Conservation (phyloP, 2,797 vertebrate species). For the Phoxinus dragarum region DNA sequence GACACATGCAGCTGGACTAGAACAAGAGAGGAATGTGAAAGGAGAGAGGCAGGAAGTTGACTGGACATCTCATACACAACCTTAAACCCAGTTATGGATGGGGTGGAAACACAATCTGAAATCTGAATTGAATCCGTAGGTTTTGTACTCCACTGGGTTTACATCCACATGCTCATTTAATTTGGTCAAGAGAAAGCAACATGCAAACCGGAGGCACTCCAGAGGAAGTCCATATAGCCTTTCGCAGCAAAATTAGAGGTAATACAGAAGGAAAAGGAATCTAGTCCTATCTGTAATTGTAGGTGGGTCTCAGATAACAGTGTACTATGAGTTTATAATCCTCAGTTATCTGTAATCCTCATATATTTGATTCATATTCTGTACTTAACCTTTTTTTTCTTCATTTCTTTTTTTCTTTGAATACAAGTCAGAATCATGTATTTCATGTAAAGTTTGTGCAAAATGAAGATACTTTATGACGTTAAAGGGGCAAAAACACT, state of each 20-base stretch:
- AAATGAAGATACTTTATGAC: not conserved
- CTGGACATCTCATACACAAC: not conserved
- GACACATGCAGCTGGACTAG: slow-evolving; percentile 6
- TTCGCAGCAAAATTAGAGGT: not conserved
- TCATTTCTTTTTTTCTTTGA: not conserved
- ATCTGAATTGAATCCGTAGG: not conserved
- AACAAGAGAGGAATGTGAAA: slow-evolving; percentile 35
- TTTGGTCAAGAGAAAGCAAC: not conserved
- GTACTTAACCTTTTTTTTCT: not conserved
- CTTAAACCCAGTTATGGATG: not conserved
- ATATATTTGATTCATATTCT: not conserved
- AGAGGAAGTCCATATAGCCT: not conserved
- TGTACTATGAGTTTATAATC: slow-evolving; percentile 16
- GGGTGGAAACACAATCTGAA: not conserved
- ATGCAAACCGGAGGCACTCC: not conserved
- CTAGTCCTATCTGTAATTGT: slow-evolving; percentile 31
- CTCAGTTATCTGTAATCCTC: not conserved
- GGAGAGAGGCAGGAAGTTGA: slow-evolving; percentile 31
- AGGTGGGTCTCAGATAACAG: slow-evolving; percentile 45
- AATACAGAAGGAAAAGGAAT: not conserved
- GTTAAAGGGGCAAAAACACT: not conserved
- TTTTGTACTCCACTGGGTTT: not conserved
- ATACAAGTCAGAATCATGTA: not conserved
- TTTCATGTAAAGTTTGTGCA: not conserved
- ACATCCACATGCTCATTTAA: not conserved